Evolutionary conservation across 2,113 vertebrate genomes (phyloP), one percentile per base, ranked within the genome.

Genomic region (Scatophagus argus): DNA sequence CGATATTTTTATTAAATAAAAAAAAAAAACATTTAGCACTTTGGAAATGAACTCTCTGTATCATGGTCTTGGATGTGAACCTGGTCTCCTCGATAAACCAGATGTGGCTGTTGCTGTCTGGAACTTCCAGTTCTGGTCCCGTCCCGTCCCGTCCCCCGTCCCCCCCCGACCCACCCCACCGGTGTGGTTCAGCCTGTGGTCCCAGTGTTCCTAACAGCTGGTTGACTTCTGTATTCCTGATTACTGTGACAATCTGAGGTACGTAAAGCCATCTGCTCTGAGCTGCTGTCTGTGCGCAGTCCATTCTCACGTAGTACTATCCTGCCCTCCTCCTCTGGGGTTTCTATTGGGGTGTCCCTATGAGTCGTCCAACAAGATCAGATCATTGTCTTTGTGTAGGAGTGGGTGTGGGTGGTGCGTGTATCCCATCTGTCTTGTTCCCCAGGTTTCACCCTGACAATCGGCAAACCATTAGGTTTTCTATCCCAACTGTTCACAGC

Each of bases 71-170:
- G 55, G 68, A 72, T 16, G 59, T 8, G 6, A 87, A 82, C 38
- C 17, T 21, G 17, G 60, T 74, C 69, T 87, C 49, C 76, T 64
- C 77, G 21, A 73, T 62, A 34, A 79, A 83, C 88, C 87, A 87
- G 68, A 89, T 82, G 81, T 90, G 67, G 25, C 41, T 41, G 31
- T 62, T 55, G 75, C 72, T 17, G 2, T 68, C 66, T 12, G 62
- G 41, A 5, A 32, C 1, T 6, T 82, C 66, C 0, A 14, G 52
- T 36, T 65, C 77, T 7, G 0, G 23, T 21, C 27, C n/a, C n/a
- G n/a, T n/a, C n/a, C n/a, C n/a, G n/a, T n/a, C n/a, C n/a, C n/a
- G n/a, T n/a, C n/a, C n/a, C n/a, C n/a, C n/a, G n/a, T n/a, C n/a
- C n/a, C n/a, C n/a, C n/a, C n/a, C n/a, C n/a, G n/a, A n/a, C n/a